Evolutionary conservation across 2,113 vertebrate species (phyloP), one percentile per base, ranked within the genome.

Genomic region (Crotalus helleri): DNA sequence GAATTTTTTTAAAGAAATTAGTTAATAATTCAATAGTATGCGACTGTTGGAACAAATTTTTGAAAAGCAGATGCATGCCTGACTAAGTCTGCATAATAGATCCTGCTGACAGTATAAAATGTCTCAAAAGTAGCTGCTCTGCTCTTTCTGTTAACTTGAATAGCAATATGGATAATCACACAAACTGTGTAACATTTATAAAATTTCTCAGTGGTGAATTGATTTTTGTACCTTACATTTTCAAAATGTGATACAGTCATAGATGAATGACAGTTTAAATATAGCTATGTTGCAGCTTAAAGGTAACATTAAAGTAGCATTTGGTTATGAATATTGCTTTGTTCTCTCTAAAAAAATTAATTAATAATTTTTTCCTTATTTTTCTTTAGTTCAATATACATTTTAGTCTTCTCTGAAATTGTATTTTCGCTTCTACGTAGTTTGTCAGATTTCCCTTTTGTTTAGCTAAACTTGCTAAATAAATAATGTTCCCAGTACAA

Each of bases 261-360:
- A 90, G 95, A 39, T 96, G 89, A 85, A 92, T 92, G 89, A 93
- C 95, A 92, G 53, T 89, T 95, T 6, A 33, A 85, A 92, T 94
- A 95, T 92, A 91, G 94, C 94, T 57, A 53, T 87, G 7, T 90
- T 94, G 24, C 64, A 91, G 88, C 85, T 96, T 93, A 96, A 95
- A 95, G 93, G 93, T 94, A 88, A 85, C 85, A 94, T 96, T 95
- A 44, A 51, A 53, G 9, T 64, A 64, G 23, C 91, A 95, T 96
- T 96, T 97, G 93, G 90, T 85, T 95, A 88, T 95, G 94, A 96
- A 96, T 91, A 94, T 97, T 97, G 94, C 96, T 94, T 95, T 96
- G 74, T 87, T 96, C 17, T 2, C 26, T 97, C 95, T 53, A 5
- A 44, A 89, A 95, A 94, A 91, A 96, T 95, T 96, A 96, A 93